These are phyloP conservation scores for Drosophila ezoana DNA, from an alignment of 2,888 invertebrate genomes.

Conservation along the genomic window DNA sequence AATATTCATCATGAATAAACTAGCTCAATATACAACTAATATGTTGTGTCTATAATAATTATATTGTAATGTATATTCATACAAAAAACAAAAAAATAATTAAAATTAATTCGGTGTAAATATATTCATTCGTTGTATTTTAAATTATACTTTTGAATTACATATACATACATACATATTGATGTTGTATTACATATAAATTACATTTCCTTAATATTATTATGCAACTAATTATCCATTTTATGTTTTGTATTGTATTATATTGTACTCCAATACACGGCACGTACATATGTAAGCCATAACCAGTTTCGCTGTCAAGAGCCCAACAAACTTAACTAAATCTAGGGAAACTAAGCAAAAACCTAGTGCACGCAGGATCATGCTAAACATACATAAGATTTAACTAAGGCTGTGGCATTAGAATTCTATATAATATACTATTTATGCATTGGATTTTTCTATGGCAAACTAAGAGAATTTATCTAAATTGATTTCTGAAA, in stretches of 20 bases:
- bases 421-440: constrained; percentile 33
- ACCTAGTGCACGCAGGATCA: constrained; percentile 52
- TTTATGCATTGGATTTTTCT: constrained; percentile 51
- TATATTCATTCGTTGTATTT: constrained; percentile 83
- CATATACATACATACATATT: constrained; percentile 39
- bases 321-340: constrained; percentile 68
- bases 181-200: constrained; percentile 53
- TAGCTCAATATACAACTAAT: constrained; percentile 75
- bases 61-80: constrained; percentile 57
- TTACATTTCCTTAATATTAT: constrained; percentile 57
- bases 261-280: constrained; percentile 50
- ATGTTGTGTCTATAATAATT: constrained; percentile 69
- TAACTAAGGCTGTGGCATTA: constrained; percentile 67
- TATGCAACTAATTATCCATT: constrained; percentile 69
- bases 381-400: constrained; percentile 48
- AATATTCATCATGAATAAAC: constrained; percentile 75
- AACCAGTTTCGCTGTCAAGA: constrained; percentile 59
- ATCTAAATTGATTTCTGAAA: constrained; percentile 78
- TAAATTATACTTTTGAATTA: constrained; percentile 66
- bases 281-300: constrained; percentile 47
- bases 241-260: constrained; percentile 48
- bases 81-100: constrained; percentile 61
- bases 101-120: constrained; percentile 72
- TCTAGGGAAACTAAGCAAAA: constrained; percentile 63
- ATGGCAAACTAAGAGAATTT: constrained; percentile 76